Evolutionary conservation across 2,797 vertebrate species (phyloP), one percentile per base, ranked within the genome.

Genomic region (Rhabdophis nuchalis): DNA sequence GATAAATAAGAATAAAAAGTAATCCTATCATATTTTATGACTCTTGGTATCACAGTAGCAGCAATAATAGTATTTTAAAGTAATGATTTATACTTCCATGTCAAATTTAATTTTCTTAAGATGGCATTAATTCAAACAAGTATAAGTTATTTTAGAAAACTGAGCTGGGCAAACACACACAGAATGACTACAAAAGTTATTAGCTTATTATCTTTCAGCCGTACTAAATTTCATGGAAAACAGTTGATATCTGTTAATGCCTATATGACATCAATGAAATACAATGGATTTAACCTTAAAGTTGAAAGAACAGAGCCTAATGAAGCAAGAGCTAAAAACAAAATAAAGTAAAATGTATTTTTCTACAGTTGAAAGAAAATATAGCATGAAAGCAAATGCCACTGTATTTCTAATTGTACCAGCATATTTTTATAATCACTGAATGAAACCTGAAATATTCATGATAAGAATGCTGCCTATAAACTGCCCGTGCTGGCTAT

Each of bases 361-460:
- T 86, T 54, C 41, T 82, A 82, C 9, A 9, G 4, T 91, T 94
- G 64, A 94, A 60, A 93, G 90, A 10, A 41, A 72, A 57, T 52
- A 85, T 89, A 53, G 88, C 91, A 89, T 20, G 72, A 89, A 91
- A 92, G 27, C 68, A 60, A 36, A 61, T 54, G n/a, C 89, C n/a
- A 56, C 18, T 86, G 32, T 32, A 20, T 50, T 53, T 90, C 25
- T 93, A 89, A 29, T 32, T 46, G 89, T 41, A 32, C 12, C 90
- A 2, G 0, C 57, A 25, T 53, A 2, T 52, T 60, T 93, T 94
- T 68, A 27, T 77, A 27, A 89, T 91, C 12, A 20, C 29, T 54
- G 25, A 90, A 18, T 90, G 91, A 87, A 93, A 8, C 5, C 88
- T 93, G 85, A 95, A 93, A 93, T 93, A 88, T 91, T 94, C 60